phyloP scores from a whole-genome alignment of 2,888 invertebrate species.

The Zele albiditarsus region DNA sequence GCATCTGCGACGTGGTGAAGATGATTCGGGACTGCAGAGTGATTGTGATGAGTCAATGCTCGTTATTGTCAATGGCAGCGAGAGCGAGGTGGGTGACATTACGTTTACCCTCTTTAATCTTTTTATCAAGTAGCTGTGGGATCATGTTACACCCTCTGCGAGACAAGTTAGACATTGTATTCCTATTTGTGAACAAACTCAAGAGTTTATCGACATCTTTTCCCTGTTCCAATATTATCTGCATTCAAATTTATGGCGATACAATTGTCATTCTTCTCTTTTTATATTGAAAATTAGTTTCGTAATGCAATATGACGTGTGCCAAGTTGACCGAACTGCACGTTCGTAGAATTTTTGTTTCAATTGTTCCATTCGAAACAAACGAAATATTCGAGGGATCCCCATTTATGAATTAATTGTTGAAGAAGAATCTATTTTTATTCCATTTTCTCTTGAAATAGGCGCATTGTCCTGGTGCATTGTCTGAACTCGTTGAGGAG shows the following conservation, averaged over 20 bases:
- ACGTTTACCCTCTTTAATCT: constrained; percentile 8
- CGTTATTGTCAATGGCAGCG: constrained; percentile 64
- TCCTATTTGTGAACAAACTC: not conserved
- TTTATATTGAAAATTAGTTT: no score
- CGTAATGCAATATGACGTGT: no score
- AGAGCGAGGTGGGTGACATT: constrained; percentile 62
- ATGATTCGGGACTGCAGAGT: constrained; percentile 75
- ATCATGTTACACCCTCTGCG: constrained; percentile 17
- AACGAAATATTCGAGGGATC: no score
- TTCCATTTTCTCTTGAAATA: constrained; percentile 39
- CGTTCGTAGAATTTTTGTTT: no score
- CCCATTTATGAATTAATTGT: no score
- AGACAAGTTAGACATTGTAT: not conserved
- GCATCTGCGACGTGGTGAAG: constrained; percentile 84
- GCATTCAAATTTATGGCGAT: no score
- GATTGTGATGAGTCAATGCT: constrained; percentile 72
- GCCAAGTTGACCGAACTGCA: no score
- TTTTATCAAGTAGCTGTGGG: not conserved
- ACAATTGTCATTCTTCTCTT: no score
- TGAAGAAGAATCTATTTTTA: no score
- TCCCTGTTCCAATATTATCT: no score
- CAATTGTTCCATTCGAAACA: no score
- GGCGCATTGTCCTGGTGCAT: constrained; percentile 75
- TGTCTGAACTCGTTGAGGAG: constrained; percentile 84
- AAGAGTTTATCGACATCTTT: not conserved